A percentile compares a stretch with the other conserved stretches of the same genome.
Conservation (phyloP, 37 sponge, comb jelly and placozoan genomes). For the Aplysina aerophoba region DNA sequence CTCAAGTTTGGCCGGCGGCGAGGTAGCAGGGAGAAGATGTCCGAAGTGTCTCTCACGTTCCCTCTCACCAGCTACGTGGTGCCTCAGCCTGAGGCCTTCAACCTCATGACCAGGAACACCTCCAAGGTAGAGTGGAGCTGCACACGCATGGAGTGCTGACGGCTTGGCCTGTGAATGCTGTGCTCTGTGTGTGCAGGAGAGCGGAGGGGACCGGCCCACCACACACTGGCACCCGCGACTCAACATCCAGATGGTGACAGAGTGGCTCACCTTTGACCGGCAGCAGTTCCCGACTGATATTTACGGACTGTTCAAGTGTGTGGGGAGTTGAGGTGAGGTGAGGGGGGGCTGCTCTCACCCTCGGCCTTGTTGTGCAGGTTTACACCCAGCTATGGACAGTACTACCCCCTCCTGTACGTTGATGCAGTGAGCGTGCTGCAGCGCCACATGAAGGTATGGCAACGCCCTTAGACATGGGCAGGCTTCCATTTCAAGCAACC, state of each 20-base stretch:
- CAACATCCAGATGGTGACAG: conserved; percentile 59
- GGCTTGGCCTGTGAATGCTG: too few relatives aligned
- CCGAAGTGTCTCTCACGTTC: conserved; percentile 1
- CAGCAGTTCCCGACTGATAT: conserved; percentile 61
- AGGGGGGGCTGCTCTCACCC: too few relatives aligned
- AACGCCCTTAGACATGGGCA: neutral
- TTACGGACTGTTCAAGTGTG: conserved; percentile 43
- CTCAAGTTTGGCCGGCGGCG: conserved; percentile 34
- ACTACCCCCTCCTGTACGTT: conserved; percentile 80
- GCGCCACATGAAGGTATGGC: conserved; percentile 57
- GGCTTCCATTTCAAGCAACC: neutral
- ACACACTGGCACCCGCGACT: conserved; percentile 84
- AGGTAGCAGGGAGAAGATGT: neutral
- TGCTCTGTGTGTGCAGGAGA: neutral
- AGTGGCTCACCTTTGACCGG: conserved; percentile 63
- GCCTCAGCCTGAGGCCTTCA: conserved; percentile 49
- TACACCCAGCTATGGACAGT: conserved; percentile 11
- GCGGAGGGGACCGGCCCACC: neutral
- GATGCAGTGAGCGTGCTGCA: conserved; percentile 63
- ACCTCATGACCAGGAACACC: conserved; percentile 22
- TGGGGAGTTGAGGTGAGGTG: too few relatives aligned
- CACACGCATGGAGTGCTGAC: neutral
- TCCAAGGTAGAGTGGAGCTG: conserved; percentile 13
- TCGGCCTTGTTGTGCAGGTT: conserved; percentile 1
- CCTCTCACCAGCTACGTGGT: conserved; percentile 67